These are phyloP conservation scores for Gulo gulo DNA, from an alignment of 2,113 vertebrate genomes.

Conservation along the genomic window DNA sequence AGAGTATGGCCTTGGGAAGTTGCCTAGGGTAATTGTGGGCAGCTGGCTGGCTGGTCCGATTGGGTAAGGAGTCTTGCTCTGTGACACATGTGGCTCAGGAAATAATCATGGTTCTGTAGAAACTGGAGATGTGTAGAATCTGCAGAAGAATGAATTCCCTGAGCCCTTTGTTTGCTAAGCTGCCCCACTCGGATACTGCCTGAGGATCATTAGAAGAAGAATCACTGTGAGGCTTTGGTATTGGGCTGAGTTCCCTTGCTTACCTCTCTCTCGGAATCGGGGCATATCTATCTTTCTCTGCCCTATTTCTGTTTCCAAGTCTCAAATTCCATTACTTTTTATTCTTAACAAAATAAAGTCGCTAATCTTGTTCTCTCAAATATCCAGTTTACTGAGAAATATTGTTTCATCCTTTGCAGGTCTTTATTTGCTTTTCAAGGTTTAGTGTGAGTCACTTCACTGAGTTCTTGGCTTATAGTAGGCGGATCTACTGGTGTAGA, in stretches of 20 bases:
- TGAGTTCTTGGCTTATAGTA: not conserved
- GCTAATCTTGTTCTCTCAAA: not conserved
- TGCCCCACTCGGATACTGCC: not conserved
- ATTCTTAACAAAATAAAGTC: not conserved
- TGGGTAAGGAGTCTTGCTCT: slow-evolving; percentile 35
- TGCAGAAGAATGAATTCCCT: slow-evolving; percentile 6
- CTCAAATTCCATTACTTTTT: not conserved
- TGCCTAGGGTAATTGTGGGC: not conserved
- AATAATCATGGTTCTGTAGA: slow-evolving; percentile 33
- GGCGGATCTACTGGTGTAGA: not conserved
- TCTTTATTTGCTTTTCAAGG: slow-evolving; percentile 35
- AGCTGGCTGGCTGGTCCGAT: not conserved
- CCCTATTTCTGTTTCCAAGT: not conserved
- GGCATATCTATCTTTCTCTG: not conserved
- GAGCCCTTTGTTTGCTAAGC: slow-evolving; percentile 43
- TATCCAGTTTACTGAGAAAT: not conserved
- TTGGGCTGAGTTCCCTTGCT: not conserved
- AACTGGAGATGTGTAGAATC: not conserved
- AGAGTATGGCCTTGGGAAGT: not conserved
- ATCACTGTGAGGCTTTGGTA: not conserved
- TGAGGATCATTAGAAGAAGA: not conserved
- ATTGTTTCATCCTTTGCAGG: not conserved
- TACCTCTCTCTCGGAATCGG: not conserved
- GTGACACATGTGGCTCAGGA: slow-evolving; percentile 40
- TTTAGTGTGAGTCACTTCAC: not conserved